Conservation (phyloP, 2,888 invertebrate species). For the Nemotelus pantherinus region DNA sequence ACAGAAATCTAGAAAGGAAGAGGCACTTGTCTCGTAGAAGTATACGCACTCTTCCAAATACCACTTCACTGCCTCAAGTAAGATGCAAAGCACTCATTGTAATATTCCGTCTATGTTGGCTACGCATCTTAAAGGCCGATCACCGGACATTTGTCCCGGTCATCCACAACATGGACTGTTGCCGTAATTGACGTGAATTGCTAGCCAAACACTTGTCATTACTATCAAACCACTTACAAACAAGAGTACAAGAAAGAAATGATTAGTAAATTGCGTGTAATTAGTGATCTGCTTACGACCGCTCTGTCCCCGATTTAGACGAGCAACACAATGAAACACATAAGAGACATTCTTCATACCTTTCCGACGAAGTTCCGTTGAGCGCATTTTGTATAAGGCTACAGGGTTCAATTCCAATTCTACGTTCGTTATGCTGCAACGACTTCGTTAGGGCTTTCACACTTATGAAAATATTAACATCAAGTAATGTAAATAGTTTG, state of each 20-base stretch:
- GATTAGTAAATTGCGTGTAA: slow-evolving; percentile 35
- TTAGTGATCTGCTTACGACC: slow-evolving; percentile 37
- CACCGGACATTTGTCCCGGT: slow-evolving; percentile 10
- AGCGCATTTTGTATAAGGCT: slow-evolving; percentile 41
- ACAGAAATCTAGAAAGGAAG: too few species aligned
- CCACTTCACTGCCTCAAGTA: slow-evolving; percentile 12
- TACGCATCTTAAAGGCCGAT: neutral
- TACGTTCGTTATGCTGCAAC: neutral
- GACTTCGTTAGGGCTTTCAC: neutral
- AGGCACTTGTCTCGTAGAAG: neutral
- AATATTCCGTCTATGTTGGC: neutral
- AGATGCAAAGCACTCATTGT: neutral
- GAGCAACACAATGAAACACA: slow-evolving; percentile 1
- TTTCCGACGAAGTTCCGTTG: slow-evolving; percentile 45
- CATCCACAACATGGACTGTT: neutral
- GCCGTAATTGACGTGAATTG: slow-evolving; percentile 37
- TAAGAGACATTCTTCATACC: slow-evolving; percentile 36
- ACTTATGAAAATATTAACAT: too few species aligned
- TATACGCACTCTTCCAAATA: neutral
- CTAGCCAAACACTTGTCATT: slow-evolving; percentile 13
- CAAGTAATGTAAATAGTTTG: neutral
- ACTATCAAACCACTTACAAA: neutral
- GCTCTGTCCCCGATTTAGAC: slow-evolving; percentile 5
- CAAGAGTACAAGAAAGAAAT: slow-evolving; percentile 26
- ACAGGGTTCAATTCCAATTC: neutral